Evolutionary conservation across 2,888 invertebrate genomes (phyloP), one percentile per base, ranked within the genome.

Genomic region (Eristalis pertinax): DNA sequence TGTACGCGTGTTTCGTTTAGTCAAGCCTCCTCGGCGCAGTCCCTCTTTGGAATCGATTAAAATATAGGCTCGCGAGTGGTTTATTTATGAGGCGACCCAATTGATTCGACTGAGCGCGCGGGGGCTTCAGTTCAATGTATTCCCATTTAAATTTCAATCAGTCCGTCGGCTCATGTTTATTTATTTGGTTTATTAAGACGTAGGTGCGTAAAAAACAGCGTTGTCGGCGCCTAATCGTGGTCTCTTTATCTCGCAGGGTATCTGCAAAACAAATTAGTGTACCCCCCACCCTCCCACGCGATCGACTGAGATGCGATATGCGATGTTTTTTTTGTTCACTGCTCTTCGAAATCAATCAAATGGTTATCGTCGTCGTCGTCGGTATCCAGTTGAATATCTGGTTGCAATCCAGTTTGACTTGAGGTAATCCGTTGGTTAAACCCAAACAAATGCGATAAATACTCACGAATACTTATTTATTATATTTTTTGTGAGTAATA

Each of bases 201-300:
- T 62, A 29, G 26, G 29, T 32, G 24, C 62, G 60, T 62, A 62
- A 68, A 62, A 68, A 73, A 63, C 38, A 68, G 7, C 19, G 50
- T 1, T 19, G 43, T 80, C 35, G 73, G 73, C 79, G 79, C 67
- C 68, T 63, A 64, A 26, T 10, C 22, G 74, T 41, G 56, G 64
- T 75, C 58, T 64, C 19, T n/a, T 8, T 19, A 19, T 50, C 19
- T 50, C 43, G 5, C 43, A 41, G 13, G 15, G 41, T 5, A 43
- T 43, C 41, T 15, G 13, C 41, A n/a, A 15, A 15, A n/a, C 41
- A 13, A 43, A 13, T 43, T n/a, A 43, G 15, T 43, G 32, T 10
- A 15, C 43, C 5, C n/a, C 2, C 5, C 43, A n/a, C 15, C n/a
- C 41, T 15, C 41, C 43, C 2, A 1, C 43, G 1, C 4, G 4